Conservation (phyloP, 2,888 invertebrate species). For the Pachliopta kotzebuea region DNA sequence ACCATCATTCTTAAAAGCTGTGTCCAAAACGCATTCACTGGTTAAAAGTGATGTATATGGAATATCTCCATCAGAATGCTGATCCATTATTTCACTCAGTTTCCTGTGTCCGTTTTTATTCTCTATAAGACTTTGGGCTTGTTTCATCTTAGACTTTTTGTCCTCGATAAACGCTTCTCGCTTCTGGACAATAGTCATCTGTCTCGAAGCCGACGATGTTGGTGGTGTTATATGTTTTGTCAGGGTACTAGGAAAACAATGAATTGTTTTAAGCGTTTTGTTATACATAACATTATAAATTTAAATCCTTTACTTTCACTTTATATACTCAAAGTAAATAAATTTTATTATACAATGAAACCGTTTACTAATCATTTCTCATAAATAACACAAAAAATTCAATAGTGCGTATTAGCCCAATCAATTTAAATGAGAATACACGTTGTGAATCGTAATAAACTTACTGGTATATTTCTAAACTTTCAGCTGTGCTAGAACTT, state of each 20-base stretch:
- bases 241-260: conserved; percentile 76
- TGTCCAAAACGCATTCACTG: conserved; percentile 63
- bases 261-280: background rate
- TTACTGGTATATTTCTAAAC: conserved; percentile 87
- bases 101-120: conserved; percentile 60
- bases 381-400: no score
- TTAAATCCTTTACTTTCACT: no score
- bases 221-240: conserved; percentile 86
- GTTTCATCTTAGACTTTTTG: conserved; percentile 64
- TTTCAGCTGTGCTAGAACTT: conserved; percentile 82
- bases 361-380: no score
- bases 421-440: background rate
- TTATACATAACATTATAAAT: no score
- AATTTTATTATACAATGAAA: no score
- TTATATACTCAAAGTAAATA: no score
- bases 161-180: conserved; percentile 66
- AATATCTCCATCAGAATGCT: conserved; percentile 69
- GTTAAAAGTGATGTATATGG: conserved; percentile 67
- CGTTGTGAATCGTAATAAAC: conserved; percentile 30
- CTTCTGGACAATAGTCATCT: conserved; percentile 54
- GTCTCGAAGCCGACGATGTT: conserved; percentile 61
- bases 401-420: background rate
- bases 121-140: conserved; percentile 62
- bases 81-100: conserved; percentile 52
- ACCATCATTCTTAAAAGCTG: conserved; percentile 66